phyloP scores from a whole-genome alignment of 2,888 invertebrate species.

The Hermaeophaga mercurialis region DNA sequence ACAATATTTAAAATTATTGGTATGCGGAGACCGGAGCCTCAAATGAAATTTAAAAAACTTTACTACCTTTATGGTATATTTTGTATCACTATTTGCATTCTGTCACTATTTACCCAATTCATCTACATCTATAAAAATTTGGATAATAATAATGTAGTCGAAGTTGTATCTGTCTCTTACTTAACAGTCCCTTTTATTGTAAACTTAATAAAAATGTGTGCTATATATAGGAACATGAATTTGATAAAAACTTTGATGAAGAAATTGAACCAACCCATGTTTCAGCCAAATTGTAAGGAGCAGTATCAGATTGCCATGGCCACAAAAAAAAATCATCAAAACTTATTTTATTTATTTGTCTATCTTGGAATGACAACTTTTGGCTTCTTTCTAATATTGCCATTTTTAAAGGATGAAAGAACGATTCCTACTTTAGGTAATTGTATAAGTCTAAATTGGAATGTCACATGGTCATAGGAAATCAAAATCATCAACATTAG shows the following conservation, averaged over 20 bases:
- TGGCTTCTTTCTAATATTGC: conserved; percentile 7
- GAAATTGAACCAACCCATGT: conserved; percentile 19
- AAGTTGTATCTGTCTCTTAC: conserved; percentile 2
- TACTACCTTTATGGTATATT: conserved; percentile 3
- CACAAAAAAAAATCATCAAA: conserved; percentile 6
- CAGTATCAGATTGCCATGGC: conserved; percentile 10
- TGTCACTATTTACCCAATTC: conserved; percentile 16
- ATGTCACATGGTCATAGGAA: no score
- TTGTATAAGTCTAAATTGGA: no score
- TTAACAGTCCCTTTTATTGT: neutral
- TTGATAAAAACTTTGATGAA: conserved; percentile 7
- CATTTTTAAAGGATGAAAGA: conserved; percentile 8
- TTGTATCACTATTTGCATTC: neutral
- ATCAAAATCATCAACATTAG: no score
- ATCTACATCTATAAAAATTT: conserved; percentile 15
- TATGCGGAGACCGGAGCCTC: conserved; percentile 15
- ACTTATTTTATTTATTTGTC: conserved; percentile 8
- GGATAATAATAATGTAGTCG: conserved; percentile 2
- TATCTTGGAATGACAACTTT: conserved; percentile 22
- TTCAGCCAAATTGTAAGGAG: conserved; percentile 19
- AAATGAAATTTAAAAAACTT: neutral
- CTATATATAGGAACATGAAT: conserved; percentile 16
- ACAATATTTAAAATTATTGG: conserved; percentile 13
- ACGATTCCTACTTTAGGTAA: conserved; percentile 4
- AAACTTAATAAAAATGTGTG: neutral